Evolutionary conservation across 1,140 invertebrate genomes (phyloP).

Genomic region (Drosophila arizonae): DNA sequence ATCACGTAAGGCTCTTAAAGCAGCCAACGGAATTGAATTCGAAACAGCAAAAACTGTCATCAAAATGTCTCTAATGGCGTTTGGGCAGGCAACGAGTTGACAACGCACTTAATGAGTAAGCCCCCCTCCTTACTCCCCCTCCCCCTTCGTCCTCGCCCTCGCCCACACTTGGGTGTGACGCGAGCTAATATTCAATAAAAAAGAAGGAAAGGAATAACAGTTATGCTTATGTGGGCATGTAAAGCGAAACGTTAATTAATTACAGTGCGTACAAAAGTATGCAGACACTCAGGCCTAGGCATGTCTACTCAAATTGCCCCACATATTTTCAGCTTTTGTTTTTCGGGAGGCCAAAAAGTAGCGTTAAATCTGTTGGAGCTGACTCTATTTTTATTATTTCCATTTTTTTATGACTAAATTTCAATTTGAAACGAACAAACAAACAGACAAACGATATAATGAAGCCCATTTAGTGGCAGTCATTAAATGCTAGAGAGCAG

Average conservation of each 20-base stretch:
- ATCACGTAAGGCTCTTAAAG: constrained; percentile 61
- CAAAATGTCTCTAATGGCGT: constrained; percentile 72
- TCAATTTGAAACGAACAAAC: constrained; percentile 63
- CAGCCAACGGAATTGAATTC: neutral
- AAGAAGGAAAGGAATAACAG: constrained; percentile 31
- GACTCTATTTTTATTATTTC: constrained; percentile 1
- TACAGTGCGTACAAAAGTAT: constrained; percentile 37
- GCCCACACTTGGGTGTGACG: constrained; percentile 42
- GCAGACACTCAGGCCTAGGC: neutral
- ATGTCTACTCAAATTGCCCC: constrained; percentile 1
- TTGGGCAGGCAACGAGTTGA: constrained; percentile 66
- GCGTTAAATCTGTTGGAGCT: constrained; percentile 68
- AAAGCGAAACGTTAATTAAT: constrained; percentile 74
- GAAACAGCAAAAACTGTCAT: constrained; percentile 52
- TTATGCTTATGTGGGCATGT: constrained; percentile 71
- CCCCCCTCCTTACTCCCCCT: neutral
- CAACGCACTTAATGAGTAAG: constrained; percentile 69
- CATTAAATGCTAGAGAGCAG: constrained; percentile 64
- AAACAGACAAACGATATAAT: constrained; percentile 71
- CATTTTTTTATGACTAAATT: constrained; percentile 74
- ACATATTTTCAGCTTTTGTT: neutral
- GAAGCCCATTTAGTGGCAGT: constrained; percentile 80
- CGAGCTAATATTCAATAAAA: constrained; percentile 75
- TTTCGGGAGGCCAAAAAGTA: constrained; percentile 38
- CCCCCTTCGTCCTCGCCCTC: neutral